Evolutionary conservation across 2,113 vertebrate genomes (phyloP).

Genomic region (Arenaria interpres): DNA sequence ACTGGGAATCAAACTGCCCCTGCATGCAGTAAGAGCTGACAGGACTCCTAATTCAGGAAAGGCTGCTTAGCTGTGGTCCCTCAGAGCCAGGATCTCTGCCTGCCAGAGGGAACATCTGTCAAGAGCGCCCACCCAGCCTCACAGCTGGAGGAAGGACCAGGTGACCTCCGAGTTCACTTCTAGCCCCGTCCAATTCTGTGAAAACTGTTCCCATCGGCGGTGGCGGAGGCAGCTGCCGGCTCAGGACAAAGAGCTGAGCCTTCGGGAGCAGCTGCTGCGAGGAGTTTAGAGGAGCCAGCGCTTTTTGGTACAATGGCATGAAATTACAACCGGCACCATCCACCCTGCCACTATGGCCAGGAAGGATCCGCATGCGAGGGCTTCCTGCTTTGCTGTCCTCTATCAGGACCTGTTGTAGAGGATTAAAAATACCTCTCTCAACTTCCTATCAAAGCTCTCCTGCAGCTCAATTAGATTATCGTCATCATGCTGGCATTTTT

Average conservation of each 20-base stretch:
- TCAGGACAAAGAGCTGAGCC: slow-evolving; percentile 19
- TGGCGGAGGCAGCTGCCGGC: slow-evolving; percentile 12
- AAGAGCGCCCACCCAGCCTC: neutral
- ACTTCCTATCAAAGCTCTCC: neutral
- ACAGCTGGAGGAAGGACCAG: neutral
- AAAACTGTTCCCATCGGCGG: neutral
- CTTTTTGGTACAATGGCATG: neutral
- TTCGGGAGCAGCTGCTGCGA: slow-evolving; percentile 2
- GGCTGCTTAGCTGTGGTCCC: neutral
- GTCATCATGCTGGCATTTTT: neutral
- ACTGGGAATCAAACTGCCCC: neutral
- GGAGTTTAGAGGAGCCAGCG: neutral
- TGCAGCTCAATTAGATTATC: slow-evolving; percentile 8
- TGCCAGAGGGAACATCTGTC: neutral
- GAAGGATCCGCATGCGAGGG: neutral
- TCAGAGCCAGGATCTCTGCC: neutral
- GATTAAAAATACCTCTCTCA: neutral
- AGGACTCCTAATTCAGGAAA: neutral
- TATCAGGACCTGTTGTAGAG: neutral
- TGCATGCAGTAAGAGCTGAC: neutral
- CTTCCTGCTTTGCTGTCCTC: neutral
- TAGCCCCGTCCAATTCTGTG: neutral
- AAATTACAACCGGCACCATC: neutral
- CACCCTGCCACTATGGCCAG: neutral
- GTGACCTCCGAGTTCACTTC: slow-evolving; percentile 1